Conservation (phyloP, 2,888 invertebrate genomes). For the Ischnus inquisitorius region DNA sequence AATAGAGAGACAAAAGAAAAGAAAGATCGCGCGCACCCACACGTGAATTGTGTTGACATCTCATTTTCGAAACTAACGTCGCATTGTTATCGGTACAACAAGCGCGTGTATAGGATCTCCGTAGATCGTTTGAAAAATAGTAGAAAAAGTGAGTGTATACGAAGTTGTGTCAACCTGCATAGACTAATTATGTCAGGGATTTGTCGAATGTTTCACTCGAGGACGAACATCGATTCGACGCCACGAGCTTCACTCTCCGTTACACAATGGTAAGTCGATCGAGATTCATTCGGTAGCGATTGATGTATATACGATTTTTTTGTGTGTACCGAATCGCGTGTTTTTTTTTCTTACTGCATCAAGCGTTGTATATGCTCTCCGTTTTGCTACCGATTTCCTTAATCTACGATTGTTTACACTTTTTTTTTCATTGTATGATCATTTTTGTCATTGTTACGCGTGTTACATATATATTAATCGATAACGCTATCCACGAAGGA, state of each 20-base stretch:
- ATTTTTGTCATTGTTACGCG: slow-evolving; percentile 20
- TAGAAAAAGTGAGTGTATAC: slow-evolving; percentile 65
- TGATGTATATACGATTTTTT: background rate
- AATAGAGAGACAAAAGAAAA: background rate
- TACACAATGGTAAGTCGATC: slow-evolving; percentile 8
- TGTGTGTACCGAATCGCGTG: slow-evolving; percentile 29
- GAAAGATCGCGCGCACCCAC: background rate
- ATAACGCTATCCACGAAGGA: background rate
- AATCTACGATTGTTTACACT: slow-evolving; percentile 38
- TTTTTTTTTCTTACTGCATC: slow-evolving; percentile 8
- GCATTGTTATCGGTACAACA: slow-evolving; percentile 14
- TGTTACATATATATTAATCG: slow-evolving; percentile 3
- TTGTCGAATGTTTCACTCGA: slow-evolving; percentile 22
- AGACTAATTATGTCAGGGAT: slow-evolving; percentile 5
- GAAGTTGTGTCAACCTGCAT: slow-evolving; percentile 30
- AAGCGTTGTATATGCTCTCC: slow-evolving; percentile 24
- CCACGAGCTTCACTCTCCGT: background rate
- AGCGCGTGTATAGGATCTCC: slow-evolving; percentile 56
- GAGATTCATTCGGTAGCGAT: too few relatives aligned
- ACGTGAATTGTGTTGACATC: background rate
- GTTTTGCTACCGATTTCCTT: background rate
- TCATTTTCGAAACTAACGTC: background rate
- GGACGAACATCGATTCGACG: slow-evolving; percentile 46
- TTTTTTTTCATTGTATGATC: slow-evolving; percentile 6
- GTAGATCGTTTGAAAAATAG: slow-evolving; percentile 62